These are phyloP conservation scores for Melierax canorus DNA, from an alignment of 2,113 vertebrate genomes.

Conservation along the genomic window DNA sequence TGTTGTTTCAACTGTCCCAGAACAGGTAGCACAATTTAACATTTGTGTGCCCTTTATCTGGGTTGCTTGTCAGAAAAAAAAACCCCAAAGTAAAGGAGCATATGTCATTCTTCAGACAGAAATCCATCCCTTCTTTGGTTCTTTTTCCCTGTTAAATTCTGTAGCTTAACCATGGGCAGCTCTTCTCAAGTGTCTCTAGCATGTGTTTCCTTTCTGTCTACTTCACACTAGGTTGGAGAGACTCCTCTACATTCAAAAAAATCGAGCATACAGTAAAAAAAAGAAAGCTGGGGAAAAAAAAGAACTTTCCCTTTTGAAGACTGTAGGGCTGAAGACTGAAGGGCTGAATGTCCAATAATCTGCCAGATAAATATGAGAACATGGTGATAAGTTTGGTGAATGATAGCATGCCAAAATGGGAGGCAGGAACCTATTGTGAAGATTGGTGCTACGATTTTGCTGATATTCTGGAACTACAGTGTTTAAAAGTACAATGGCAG, in stretches of 20 bases:
- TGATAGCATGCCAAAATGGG: not conserved
- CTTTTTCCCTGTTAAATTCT: not conserved
- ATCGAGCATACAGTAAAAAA: not conserved
- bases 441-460: not conserved
- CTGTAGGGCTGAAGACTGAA: not conserved
- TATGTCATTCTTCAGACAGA: not conserved
- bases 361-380: not conserved
- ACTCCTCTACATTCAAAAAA: not conserved
- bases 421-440: not conserved
- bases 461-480: not conserved
- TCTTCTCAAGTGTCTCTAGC: not conserved
- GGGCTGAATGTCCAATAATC: not conserved
- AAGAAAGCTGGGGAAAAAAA: not conserved
- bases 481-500: not conserved
- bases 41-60: not conserved
- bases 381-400: not conserved
- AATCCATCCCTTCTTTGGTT: not conserved
- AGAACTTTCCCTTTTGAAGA: not conserved
- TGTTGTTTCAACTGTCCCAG: not conserved
- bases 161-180: not conserved
- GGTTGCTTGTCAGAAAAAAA: not conserved
- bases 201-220: not conserved
- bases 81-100: not conserved
- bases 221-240: not conserved
- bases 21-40: not conserved